Evolutionary conservation across 2,113 vertebrate genomes (phyloP).

Genomic region (Hemichromis elongatus): DNA sequence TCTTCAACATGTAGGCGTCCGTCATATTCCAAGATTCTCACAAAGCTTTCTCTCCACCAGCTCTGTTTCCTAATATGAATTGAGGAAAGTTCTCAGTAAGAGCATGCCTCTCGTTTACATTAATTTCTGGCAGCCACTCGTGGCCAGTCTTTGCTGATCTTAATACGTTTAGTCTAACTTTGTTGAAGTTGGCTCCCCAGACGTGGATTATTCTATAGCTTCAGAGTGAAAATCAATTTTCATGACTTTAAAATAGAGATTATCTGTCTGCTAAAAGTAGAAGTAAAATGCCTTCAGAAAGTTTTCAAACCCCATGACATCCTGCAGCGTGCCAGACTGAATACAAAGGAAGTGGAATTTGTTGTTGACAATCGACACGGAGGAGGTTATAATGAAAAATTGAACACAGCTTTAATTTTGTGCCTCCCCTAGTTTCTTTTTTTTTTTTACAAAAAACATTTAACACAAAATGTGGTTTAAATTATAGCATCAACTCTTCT

Average conservation of each 20-base stretch:
- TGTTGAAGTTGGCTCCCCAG: constrained; percentile 10
- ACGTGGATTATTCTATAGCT: constrained; percentile 3
- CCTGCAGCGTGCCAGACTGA: not conserved
- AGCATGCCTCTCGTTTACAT: constrained; percentile 22
- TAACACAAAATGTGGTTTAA: not conserved
- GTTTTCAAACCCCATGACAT: not conserved
- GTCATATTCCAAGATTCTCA: not conserved
- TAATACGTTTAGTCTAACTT: constrained; percentile 31
- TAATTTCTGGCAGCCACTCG: constrained; percentile 2
- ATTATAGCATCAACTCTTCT: not conserved
- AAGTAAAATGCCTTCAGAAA: constrained; percentile 18
- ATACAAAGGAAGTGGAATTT: constrained; percentile 15
- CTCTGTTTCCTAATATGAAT: not conserved
- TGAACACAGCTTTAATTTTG: not conserved
- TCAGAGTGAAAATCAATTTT: constrained; percentile 50
- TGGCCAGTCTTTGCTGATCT: not conserved
- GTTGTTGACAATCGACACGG: not conserved
- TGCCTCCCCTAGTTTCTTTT: not conserved
- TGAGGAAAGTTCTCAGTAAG: not conserved
- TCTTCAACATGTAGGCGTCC: not conserved
- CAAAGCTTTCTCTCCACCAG: not conserved
- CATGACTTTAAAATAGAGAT: constrained; percentile 41
- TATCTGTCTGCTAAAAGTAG: not conserved
- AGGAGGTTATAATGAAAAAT: not conserved
- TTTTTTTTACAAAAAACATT: not conserved